A percentile compares a stretch with the other conserved stretches of the same genome.
phyloP scores from a whole-genome alignment of 2,888 invertebrate species.

The Antheraea yamamai region DNA sequence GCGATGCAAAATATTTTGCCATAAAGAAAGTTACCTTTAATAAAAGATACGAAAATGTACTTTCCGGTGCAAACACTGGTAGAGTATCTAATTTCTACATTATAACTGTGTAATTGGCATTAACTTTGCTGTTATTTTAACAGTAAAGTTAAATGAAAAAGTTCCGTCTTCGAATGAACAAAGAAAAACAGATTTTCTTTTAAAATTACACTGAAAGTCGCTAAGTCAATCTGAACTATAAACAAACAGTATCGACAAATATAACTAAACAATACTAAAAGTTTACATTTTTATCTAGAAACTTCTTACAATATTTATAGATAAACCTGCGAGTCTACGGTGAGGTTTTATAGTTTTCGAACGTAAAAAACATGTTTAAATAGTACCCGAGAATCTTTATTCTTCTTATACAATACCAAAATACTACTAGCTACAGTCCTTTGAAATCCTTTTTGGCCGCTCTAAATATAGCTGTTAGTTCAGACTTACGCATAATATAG shows the following conservation, averaged over 20 bases:
- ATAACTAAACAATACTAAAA: constrained; percentile 16
- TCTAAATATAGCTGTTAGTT: too few relatives aligned
- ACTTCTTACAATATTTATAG: neutral
- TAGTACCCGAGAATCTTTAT: too few relatives aligned
- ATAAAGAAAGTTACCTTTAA: too few relatives aligned
- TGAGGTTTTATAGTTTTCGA: neutral
- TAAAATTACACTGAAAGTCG: constrained; percentile 20
- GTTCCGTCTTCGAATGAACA: neutral
- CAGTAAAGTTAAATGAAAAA: constrained; percentile 12
- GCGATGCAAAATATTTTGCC: too few relatives aligned
- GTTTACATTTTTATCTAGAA: neutral
- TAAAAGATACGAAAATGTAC: too few relatives aligned
- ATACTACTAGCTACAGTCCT: too few relatives aligned
- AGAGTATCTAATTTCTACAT: too few relatives aligned
- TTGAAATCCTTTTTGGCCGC: too few relatives aligned
- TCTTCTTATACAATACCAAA: too few relatives aligned
- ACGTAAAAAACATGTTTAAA: neutral
- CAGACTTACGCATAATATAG: too few relatives aligned
- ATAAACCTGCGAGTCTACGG: neutral
- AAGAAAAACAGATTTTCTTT: neutral
- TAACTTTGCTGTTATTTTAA: neutral
- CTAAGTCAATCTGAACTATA: constrained; percentile 25
- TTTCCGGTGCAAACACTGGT: too few relatives aligned
- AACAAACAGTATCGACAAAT: constrained; percentile 25
- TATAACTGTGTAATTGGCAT: neutral